These are phyloP conservation scores for Ctena decussata DNA, from an alignment of 2,888 invertebrate species.

Conservation along the genomic window DNA sequence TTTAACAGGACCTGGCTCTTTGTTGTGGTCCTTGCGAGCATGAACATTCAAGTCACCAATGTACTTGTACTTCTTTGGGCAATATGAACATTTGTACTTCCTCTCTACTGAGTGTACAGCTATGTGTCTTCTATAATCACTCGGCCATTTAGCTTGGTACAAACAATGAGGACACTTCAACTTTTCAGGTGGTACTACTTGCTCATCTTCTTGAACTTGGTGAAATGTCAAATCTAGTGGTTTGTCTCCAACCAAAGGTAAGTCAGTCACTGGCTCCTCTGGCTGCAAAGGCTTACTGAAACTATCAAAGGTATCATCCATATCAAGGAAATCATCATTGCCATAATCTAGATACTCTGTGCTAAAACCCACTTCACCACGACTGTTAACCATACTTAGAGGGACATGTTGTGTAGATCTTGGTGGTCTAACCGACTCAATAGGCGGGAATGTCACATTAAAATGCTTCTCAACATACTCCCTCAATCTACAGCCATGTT, in stretches of 20 bases:
- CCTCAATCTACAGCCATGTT: constrained; percentile 79
- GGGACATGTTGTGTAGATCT: background rate
- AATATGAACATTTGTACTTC: constrained; percentile 87
- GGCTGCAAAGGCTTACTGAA: constrained; percentile 25
- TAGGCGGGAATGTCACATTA: background rate
- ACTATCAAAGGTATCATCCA: constrained; percentile 53
- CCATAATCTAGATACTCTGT: constrained; percentile 39
- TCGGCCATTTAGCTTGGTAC: constrained; percentile 86
- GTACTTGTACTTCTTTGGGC: constrained; percentile 92
- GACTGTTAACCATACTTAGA: background rate
- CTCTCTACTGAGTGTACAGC: constrained; percentile 85
- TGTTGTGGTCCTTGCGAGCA: constrained; percentile 90
- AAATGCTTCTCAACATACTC: constrained; percentile 67
- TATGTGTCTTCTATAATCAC: constrained; percentile 85
- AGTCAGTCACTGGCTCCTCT: background rate
- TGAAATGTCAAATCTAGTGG: background rate
- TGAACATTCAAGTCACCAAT: constrained; percentile 91
- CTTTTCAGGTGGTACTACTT: constrained; percentile 30
- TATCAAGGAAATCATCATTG: constrained; percentile 20
- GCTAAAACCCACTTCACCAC: background rate
- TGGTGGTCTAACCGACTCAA: background rate
- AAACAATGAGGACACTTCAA: constrained; percentile 85
- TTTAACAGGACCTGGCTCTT: constrained; percentile 80
- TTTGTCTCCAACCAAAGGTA: background rate
- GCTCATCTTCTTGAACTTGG: constrained; percentile 29